These are phyloP conservation scores for Rallus limicola DNA, from an alignment of 2,113 vertebrate species.

Conservation along the genomic window DNA sequence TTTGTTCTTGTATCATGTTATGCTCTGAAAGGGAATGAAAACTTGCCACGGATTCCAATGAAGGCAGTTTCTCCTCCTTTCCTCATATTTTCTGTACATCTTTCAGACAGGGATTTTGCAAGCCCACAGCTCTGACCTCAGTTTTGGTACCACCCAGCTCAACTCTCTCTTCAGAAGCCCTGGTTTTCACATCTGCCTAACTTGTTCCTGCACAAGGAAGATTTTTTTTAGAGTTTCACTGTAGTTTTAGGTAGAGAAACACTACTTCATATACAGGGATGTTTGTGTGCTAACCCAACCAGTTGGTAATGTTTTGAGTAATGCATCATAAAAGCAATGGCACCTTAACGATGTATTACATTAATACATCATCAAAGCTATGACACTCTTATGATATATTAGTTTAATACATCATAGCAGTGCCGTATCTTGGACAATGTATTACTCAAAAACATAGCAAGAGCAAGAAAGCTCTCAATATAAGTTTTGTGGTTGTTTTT, in stretches of 20 bases:
- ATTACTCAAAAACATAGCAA: slow-evolving; percentile 71
- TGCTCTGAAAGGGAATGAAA: neutral
- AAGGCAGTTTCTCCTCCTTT: neutral
- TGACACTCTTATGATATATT: slow-evolving; percentile 69
- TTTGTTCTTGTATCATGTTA: neutral
- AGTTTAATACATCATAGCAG: slow-evolving; percentile 66
- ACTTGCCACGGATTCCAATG: neutral
- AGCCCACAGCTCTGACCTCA: neutral
- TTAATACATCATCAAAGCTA: slow-evolving; percentile 75
- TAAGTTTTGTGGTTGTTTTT: slow-evolving; percentile 34
- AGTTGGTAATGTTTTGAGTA: slow-evolving; percentile 52
- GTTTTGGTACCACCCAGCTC: neutral
- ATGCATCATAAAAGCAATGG: slow-evolving; percentile 71
- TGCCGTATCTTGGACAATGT: slow-evolving; percentile 46
- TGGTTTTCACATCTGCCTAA: neutral
- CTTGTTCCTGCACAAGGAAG: neutral
- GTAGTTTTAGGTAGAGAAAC: neutral
- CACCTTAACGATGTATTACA: slow-evolving; percentile 69
- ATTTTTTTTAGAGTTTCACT: neutral
- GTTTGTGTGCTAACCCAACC: slow-evolving; percentile 49
- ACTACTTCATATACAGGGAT: slow-evolving; percentile 24
- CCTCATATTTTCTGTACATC: neutral
- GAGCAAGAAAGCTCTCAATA: slow-evolving; percentile 64
- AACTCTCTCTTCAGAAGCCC: neutral
- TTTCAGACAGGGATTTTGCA: neutral